Conservation (phyloP, 53 echinoderm and acorn worm genomes). For the Luidia sarsii region DNA sequence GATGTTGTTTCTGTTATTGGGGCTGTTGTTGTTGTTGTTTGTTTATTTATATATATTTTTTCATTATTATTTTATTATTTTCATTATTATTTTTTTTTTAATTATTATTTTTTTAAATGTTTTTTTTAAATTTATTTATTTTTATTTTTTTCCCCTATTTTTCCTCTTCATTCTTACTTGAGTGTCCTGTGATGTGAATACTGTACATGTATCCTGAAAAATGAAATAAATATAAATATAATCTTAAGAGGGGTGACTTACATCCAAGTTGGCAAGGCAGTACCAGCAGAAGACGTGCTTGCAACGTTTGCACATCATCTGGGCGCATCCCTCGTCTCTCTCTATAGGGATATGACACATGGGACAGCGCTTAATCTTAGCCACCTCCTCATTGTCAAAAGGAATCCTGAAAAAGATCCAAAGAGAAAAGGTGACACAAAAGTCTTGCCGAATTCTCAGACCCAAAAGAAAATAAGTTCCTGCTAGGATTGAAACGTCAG, state of each 20-base stretch:
- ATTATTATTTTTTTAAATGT: not conserved
- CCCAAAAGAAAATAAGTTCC: too few relatives aligned
- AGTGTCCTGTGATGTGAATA: too few relatives aligned
- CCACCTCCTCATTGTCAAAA: constrained; percentile 76
- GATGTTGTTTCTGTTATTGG: too few relatives aligned
- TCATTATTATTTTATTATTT: not conserved
- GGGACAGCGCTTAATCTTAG: constrained; percentile 88
- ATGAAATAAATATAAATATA: too few relatives aligned
- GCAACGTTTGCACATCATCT: constrained; percentile 98
- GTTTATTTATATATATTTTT: too few relatives aligned
- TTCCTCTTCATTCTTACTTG: not conserved
- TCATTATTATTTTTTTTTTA: not conserved
- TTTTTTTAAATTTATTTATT: not conserved
- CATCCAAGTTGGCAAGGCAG: constrained; percentile 93
- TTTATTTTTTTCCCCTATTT: not conserved
- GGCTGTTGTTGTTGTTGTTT: too few relatives aligned
- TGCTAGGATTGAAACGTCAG: too few relatives aligned
- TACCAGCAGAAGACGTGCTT: constrained; percentile 99
- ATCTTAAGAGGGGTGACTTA: too few relatives aligned
- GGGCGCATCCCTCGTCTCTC: constrained; percentile 93
- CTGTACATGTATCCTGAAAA: too few relatives aligned
- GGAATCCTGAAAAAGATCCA: constrained; percentile 72
- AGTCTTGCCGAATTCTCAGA: too few relatives aligned
- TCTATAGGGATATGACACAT: constrained; percentile 99
- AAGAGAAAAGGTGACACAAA: too few relatives aligned